Conservation (phyloP, 2,113 vertebrate species). For the Nothoprocta perdicaria region DNA sequence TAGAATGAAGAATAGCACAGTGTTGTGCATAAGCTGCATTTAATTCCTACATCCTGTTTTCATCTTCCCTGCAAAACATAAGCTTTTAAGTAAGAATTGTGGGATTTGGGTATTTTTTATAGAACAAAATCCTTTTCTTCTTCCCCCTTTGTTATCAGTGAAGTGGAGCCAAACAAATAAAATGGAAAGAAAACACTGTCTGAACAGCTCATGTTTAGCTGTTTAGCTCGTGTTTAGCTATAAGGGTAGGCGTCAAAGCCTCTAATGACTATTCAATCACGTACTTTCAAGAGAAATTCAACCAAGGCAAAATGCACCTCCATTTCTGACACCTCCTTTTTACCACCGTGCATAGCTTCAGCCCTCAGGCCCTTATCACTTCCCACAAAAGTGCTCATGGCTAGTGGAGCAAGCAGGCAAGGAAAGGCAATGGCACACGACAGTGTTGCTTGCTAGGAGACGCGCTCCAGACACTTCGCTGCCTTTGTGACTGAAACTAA, state of each 20-base stretch:
- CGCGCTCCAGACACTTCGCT: neutral
- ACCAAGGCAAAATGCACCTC: neutral
- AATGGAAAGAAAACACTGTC: neutral
- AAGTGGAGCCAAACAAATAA: neutral
- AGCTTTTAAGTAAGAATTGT: neutral
- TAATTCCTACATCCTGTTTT: neutral
- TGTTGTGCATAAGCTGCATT: neutral
- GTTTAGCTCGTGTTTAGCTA: neutral
- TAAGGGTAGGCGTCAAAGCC: neutral
- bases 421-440: neutral
- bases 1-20: neutral
- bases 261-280: neutral
- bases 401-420: neutral
- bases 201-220: neutral
- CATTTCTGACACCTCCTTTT: neutral
- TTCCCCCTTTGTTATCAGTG: neutral
- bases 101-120: neutral
- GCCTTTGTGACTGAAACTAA: neutral
- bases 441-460: neutral
- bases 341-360: neutral
- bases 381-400: neutral
- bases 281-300: neutral
- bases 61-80: neutral
- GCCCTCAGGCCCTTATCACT: neutral
- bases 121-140: neutral